These are phyloP conservation scores for Entomyzon cyanotis DNA, from an alignment of 2,113 vertebrate genomes.

Conservation along the genomic window DNA sequence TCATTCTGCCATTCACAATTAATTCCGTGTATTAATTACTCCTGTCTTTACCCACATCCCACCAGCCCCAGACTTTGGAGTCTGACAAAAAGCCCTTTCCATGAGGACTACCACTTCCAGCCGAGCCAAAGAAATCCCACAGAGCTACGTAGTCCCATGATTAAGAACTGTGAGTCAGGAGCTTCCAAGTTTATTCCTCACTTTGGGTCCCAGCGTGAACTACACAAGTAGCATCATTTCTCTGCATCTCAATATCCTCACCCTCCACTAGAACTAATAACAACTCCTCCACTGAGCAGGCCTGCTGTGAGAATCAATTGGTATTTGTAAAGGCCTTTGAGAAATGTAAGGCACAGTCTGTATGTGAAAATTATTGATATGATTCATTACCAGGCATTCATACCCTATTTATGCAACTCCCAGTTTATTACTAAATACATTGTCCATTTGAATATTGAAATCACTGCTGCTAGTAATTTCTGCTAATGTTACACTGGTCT, in stretches of 20 bases:
- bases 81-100: background rate
- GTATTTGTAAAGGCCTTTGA: constrained; percentile 60
- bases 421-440: constrained; percentile 42
- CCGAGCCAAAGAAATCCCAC: background rate
- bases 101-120: background rate
- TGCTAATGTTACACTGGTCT: constrained; percentile 39
- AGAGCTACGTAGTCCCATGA: fast-evolving
- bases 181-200: background rate
- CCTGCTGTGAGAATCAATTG: constrained; percentile 60
- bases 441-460: constrained; percentile 58
- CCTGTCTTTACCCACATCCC: background rate
- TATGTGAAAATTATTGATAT: constrained; percentile 70
- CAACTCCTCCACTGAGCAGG: constrained; percentile 43
- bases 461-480: constrained; percentile 60
- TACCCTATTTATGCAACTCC: constrained; percentile 64
- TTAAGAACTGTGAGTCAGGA: background rate
- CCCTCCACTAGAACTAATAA: constrained; percentile 37
- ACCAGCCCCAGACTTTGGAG: background rate
- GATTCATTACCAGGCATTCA: constrained; percentile 70
- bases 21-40: background rate
- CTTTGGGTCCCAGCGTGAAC: background rate
- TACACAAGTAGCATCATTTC: background rate
- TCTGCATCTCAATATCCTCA: constrained; percentile 16
- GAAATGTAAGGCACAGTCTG: constrained; percentile 56
- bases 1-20: background rate